Percentiles rank a stretch among this genome's conserved stretches.
Evolutionary conservation across 2,797 vertebrate species (phyloP).

Genomic region (Streptopelia turtur): DNA sequence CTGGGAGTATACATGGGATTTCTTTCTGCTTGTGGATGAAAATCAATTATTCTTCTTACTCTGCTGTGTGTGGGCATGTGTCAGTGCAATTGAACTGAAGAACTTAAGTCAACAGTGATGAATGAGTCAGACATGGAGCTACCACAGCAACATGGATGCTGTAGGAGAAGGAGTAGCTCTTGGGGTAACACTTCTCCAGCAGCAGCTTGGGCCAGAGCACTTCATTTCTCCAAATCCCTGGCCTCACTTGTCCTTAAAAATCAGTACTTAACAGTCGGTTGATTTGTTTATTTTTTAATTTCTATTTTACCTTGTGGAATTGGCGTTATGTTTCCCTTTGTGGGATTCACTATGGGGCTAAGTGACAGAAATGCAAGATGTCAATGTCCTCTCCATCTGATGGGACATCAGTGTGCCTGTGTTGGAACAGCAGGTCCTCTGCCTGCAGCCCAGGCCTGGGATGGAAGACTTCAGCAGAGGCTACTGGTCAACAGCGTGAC

Average conservation of each 20-base stretch:
- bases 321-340: accelerated
- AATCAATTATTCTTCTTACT: background rate
- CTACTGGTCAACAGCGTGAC: background rate
- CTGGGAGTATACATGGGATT: background rate
- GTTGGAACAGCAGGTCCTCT: background rate
- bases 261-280: background rate
- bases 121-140: background rate
- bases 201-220: background rate
- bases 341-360: background rate
- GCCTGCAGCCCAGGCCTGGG: background rate
- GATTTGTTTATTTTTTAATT: background rate
- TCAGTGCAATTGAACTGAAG: background rate
- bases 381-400: accelerated
- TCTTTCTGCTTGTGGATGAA: background rate
- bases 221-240: background rate
- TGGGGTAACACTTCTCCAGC: background rate
- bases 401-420: accelerated
- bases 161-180: background rate
- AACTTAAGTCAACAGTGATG: background rate
- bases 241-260: background rate
- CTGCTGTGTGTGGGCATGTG: background rate
- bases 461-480: background rate
- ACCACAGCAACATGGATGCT: background rate
- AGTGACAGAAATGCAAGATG: background rate
- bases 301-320: background rate